Evolutionary conservation across 1,140 invertebrate genomes (phyloP), one percentile per base, ranked within the genome.

Genomic region (Nymphalis io): DNA sequence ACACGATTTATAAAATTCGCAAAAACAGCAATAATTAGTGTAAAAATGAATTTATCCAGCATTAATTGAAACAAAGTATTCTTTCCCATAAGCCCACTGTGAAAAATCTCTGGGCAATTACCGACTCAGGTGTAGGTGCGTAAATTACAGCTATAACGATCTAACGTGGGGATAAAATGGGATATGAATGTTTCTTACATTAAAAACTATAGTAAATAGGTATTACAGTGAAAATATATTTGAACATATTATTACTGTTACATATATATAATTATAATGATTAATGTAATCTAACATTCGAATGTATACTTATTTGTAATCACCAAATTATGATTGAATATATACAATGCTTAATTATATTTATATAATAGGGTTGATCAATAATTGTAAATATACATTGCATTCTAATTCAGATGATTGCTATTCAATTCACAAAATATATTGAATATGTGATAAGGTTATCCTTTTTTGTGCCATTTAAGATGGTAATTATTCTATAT

Each of bases 81-180:
- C 11, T 51, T 20, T 51, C 20, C 18, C 18, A 2, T 6, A 51
- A 20, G 8, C 46, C 6, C 18, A 12, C 20, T 20, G 18, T 11
- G 10, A 20, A 51, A 51, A 21, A 51, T 8, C 10, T 51, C 18
- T 20, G 46, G 46, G 18, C 8, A n/a, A 51, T 51, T 51, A 21
- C 46, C 8, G 46, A 18, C 46, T 18, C 46, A 51, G 46, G 46
- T 51, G 46, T 51, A 21, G 11, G 0, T 46, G n/a, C 20, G 46
- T 51, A 51, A 51, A 51, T 51, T 21, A 21, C 18, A 51, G 46
- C 10, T 13, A 51, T 51, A 20, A 51, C 46, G 46, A 51, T 3
- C 46, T 51, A 51, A 18, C 46, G 46, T 20, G 12, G 18, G 18
- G 46, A 20, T 51, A 51, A 51, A 51, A 20, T 20, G 3, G n/a